Evolutionary conservation across 2,113 vertebrate species (phyloP), one percentile per base, ranked within the genome.

Genomic region (Bujurquina vittata): DNA sequence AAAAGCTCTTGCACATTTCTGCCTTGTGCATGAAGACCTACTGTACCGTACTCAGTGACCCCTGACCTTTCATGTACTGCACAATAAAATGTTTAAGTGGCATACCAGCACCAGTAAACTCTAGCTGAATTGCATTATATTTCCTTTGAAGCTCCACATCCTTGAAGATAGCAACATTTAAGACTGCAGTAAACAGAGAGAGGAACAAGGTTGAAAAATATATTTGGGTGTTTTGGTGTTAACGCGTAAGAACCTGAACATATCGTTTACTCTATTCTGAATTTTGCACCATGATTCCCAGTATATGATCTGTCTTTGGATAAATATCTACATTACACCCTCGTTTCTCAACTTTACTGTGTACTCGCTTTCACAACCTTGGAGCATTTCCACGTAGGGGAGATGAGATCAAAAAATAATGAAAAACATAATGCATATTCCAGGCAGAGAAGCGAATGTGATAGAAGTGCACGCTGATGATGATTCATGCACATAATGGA

Each of bases 51-150:
- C 82, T 81, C 86, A 87, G 67, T 63, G 81, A 91, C 89, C 90
- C 26, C 82, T 69, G 74, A 91, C 90, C 93, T 94, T 92, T 94
- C 75, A 87, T 86, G 77, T 94, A 93, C 93, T 75, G 88, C 88
- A 88, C 88, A 86, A 87, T 91, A 92, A 94, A 92, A 89, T 67
- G 61, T 88, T 79, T 90, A 94, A 94, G 94, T 94, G 91, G 77
- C 86, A 90, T 43, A 92, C 79, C 90, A 88, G 87, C 79, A 61
- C 89, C 81, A 69, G n/a, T 93, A 89, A 94, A 90, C 89, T 86
- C 72, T 31, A 60, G 65, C 92, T 80, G 75, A 90, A 94, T 89
- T 81, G 77, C 65, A 84, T 77, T 78, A 82, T 80, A 79, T 89
- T 91, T 86, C 75, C 58, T 22, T 23, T 23, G 31, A 23, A 40